Conservation (phyloP, 35 echinoderm and acorn worm species). For the Strongylocentrotus purpuratus region DNA sequence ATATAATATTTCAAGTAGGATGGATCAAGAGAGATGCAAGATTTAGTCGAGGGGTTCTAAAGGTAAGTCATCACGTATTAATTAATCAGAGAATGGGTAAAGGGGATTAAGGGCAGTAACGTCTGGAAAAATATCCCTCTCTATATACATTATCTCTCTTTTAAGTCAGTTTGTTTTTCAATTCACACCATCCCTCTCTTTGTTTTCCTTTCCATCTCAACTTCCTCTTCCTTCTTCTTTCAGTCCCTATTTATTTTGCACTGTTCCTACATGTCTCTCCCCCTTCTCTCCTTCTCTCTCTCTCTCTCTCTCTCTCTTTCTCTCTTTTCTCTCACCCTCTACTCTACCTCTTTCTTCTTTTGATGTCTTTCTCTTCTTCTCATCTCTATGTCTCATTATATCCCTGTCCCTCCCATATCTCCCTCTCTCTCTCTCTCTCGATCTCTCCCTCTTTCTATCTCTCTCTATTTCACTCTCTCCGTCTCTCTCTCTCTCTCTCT, state of each 20-base stretch:
- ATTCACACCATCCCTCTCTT: not conserved
- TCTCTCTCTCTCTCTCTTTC: not conserved
- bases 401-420: no score
- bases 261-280: not conserved
- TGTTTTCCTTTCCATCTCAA: not conserved
- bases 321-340: not conserved
- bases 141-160: not conserved
- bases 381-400: not conserved
- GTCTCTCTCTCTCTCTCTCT: no score
- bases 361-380: not conserved
- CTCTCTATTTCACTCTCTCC: no score
- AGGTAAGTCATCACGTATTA: not conserved
- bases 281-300: not conserved
- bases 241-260: not conserved
- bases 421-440: not conserved
- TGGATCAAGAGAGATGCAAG: not conserved
- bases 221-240: not conserved
- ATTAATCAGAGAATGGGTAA: not conserved
- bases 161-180: not conserved
- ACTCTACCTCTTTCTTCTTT: not conserved
- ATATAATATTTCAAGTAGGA: not conserved
- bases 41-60: not conserved
- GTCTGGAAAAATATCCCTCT: not conserved
- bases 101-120: not conserved
- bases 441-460: not conserved